phyloP scores from a whole-genome alignment of 2,797 vertebrate genomes.

The Scolopax rusticola region DNA sequence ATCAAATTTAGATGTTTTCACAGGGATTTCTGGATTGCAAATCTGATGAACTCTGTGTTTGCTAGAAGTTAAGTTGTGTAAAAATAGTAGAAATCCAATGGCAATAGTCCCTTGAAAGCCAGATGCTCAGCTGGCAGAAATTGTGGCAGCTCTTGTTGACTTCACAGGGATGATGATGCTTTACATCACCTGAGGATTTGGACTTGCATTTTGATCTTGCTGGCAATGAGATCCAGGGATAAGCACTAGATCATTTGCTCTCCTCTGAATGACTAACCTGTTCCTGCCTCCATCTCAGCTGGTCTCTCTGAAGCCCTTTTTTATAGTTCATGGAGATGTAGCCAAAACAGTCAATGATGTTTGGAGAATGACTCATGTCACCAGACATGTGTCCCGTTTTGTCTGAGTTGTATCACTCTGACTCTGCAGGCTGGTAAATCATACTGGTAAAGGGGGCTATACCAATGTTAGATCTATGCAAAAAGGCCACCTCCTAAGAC shows the following conservation, averaged over 20 bases:
- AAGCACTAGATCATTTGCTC: neutral
- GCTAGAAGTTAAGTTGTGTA: neutral
- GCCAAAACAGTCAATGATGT: neutral
- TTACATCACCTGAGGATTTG: neutral
- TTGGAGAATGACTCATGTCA: neutral
- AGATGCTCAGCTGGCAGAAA: neutral
- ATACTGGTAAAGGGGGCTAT: neutral
- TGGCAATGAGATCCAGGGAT: neutral
- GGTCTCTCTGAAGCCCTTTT: neutral
- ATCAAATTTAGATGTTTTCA: neutral
- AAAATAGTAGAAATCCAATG: neutral
- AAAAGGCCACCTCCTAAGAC: neutral
- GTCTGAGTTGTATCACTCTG: neutral
- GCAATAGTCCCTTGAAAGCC: neutral
- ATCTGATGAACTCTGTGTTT: neutral
- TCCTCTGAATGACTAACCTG: neutral
- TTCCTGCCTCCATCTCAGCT: neutral
- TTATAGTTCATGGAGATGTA: neutral
- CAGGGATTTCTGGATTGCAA: neutral
- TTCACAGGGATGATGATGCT: neutral
- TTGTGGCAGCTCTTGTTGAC: neutral
- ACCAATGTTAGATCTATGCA: neutral
- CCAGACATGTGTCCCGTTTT: neutral
- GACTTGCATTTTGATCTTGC: neutral
- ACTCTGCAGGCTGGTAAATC: too few species aligned